Evolutionary conservation across 92 coral and sea anemone genomes (phyloP).

Genomic region (Umimayanthus kanabou): DNA sequence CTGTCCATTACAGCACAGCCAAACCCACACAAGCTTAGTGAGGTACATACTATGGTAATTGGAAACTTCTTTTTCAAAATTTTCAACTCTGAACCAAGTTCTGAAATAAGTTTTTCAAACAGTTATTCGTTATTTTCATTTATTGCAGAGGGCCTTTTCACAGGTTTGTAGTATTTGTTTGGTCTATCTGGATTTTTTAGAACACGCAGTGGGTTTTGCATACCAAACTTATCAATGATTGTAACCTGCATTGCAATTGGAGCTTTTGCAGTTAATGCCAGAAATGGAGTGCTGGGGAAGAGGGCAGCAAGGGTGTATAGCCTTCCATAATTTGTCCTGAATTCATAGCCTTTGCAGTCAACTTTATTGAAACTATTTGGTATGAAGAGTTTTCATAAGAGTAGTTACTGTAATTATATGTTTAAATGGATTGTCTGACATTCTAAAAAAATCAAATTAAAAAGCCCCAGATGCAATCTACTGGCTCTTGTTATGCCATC

Average conservation of each 20-base stretch:
- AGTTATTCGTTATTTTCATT: conserved; percentile 26
- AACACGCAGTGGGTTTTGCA: conserved; percentile 40
- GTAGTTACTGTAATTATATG: not conserved
- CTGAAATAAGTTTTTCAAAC: not conserved
- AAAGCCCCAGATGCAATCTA: not conserved
- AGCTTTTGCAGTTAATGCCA: conserved; percentile 36
- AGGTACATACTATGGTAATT: conserved; percentile 7
- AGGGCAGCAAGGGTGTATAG: conserved; percentile 35
- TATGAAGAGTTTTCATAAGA: not conserved
- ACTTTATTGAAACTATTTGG: conserved; percentile 2
- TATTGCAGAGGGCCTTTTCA: conserved; percentile 22
- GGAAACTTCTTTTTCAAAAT: conserved; percentile 21
- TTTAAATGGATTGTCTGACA: not conserved
- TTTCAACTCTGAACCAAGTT: conserved; percentile 3
- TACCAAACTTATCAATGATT: conserved; percentile 47
- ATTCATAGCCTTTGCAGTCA: conserved; percentile 41
- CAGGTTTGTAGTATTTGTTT: conserved; percentile 31
- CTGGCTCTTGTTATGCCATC: not conserved
- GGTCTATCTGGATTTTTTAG: conserved; percentile 31
- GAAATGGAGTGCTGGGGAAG: conserved; percentile 41
- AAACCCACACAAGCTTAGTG: conserved; percentile 27
- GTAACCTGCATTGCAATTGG: conserved; percentile 35
- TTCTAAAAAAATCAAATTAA: not conserved
- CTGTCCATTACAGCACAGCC: conserved; percentile 14
- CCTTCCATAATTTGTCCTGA: conserved; percentile 46